These are phyloP conservation scores for Cheilosia soror DNA, from an alignment of 2,888 invertebrate genomes.

Conservation along the genomic window DNA sequence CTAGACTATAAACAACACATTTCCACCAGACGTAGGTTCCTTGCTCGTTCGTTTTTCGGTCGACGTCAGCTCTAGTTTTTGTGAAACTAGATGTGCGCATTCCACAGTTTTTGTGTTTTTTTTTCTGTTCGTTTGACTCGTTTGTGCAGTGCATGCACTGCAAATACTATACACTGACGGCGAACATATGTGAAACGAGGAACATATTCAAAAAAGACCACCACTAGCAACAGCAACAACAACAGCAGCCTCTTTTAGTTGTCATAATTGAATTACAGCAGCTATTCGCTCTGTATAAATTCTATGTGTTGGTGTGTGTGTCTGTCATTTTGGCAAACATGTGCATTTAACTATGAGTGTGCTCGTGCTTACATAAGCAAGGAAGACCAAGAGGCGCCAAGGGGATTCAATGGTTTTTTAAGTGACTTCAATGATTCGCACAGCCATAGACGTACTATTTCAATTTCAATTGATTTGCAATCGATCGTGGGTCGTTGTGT, in stretches of 20 bases:
- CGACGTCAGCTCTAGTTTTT: slow-evolving; percentile 67
- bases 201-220: slow-evolving; percentile 21
- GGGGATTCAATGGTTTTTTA: slow-evolving; percentile 48
- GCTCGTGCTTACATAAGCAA: slow-evolving; percentile 55
- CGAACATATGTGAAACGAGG: slow-evolving; percentile 23
- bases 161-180: slow-evolving; percentile 14
- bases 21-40: slow-evolving; percentile 66
- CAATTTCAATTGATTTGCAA: slow-evolving; percentile 61
- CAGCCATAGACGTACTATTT: slow-evolving; percentile 44
- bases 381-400: slow-evolving; percentile 65
- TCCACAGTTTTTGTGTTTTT: slow-evolving; percentile 13
- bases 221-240: slow-evolving; percentile 27
- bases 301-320: slow-evolving; percentile 4
- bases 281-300: background rate
- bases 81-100: slow-evolving; percentile 66
- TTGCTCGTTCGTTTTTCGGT: slow-evolving; percentile 43
- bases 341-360: slow-evolving; percentile 33
- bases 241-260: slow-evolving; percentile 41
- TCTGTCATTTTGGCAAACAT: slow-evolving; percentile 61
- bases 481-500: slow-evolving; percentile 22
- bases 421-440: slow-evolving; percentile 52
- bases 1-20: slow-evolving; percentile 63
- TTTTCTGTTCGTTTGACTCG: background rate
- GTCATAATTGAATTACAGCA: slow-evolving; percentile 67
- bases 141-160: slow-evolving; percentile 28